These are phyloP conservation scores for Catocala sponsa DNA, from an alignment of 2,888 invertebrate species.

Conservation along the genomic window DNA sequence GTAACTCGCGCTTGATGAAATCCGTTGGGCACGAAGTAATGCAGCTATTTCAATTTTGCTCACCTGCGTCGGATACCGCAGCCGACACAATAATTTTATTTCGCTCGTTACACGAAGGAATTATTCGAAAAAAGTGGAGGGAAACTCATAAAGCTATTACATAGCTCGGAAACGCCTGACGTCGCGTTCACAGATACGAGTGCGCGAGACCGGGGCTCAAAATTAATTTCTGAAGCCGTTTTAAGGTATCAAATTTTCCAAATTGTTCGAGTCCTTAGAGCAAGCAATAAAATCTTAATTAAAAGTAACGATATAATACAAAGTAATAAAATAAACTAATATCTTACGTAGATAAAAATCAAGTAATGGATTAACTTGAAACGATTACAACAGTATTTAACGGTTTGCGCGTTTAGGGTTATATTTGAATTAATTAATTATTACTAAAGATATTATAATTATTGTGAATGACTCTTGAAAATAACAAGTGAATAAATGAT, in stretches of 20 bases:
- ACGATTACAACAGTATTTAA: background rate
- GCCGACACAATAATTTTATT: constrained; percentile 76
- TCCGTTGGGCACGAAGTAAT: constrained; percentile 33
- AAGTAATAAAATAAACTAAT: constrained; percentile 45
- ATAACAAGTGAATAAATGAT: constrained; percentile 15
- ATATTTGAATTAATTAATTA: background rate
- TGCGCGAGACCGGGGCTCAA: constrained; percentile 60
- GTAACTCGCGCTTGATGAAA: constrained; percentile 45
- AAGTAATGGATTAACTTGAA: constrained; percentile 1
- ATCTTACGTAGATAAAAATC: constrained; percentile 30
- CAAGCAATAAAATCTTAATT: constrained; percentile 54
- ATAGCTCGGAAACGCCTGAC: constrained; percentile 70
- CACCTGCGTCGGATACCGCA: constrained; percentile 59
- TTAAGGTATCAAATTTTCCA: constrained; percentile 54
- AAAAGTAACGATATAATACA: constrained; percentile 43
- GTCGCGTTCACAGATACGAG: constrained; percentile 66
- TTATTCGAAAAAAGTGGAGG: constrained; percentile 73
- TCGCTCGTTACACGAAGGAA: constrained; percentile 69
- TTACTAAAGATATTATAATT: constrained; percentile 8
- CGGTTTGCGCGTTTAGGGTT: background rate
- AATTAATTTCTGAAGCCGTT: constrained; percentile 71
- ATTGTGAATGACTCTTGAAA: constrained; percentile 6
- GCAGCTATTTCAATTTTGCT: constrained; percentile 61
- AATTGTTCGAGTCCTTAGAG: constrained; percentile 51
- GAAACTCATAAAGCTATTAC: constrained; percentile 78